Evolutionary conservation across 2,797 vertebrate species (phyloP).

Genomic region (Helostoma temminkii): DNA sequence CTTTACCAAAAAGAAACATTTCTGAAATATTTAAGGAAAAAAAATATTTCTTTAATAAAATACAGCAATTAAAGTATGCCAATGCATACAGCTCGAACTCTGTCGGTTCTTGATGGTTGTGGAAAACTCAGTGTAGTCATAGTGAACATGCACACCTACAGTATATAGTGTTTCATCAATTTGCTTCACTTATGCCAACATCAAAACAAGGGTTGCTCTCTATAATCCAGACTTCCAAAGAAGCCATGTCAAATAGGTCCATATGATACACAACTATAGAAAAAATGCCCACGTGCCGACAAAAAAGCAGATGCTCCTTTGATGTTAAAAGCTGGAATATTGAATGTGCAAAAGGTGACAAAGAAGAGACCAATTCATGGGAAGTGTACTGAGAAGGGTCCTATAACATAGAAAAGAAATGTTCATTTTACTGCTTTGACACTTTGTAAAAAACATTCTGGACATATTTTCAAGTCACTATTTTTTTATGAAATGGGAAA

Average conservation of each 20-base stretch:
- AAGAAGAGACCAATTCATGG: too few species aligned
- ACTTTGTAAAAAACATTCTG: too few species aligned
- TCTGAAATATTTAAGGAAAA: too few species aligned
- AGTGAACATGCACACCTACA: neutral
- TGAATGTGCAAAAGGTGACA: neutral
- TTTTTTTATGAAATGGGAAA: neutral
- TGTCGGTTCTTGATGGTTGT: conserved; percentile 2
- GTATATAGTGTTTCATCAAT: neutral
- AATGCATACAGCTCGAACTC: neutral
- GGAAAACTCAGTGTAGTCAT: neutral
- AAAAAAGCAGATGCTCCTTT: neutral
- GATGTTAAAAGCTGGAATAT: neutral
- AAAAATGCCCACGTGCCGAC: neutral
- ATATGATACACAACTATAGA: neutral
- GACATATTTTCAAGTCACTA: neutral
- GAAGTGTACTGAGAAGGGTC: too few species aligned
- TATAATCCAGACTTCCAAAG: neutral
- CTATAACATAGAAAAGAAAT: too few species aligned
- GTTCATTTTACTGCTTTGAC: too few species aligned
- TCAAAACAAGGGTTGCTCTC: neutral
- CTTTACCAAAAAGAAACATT: conserved; percentile 32
- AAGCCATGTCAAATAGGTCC: too few species aligned
- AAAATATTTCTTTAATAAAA: conserved; percentile 18
- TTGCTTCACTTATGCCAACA: neutral
- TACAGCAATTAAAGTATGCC: neutral